These are phyloP conservation scores for Hypothenemus hampei DNA, from an alignment of 1,140 invertebrate species.

Conservation along the genomic window DNA sequence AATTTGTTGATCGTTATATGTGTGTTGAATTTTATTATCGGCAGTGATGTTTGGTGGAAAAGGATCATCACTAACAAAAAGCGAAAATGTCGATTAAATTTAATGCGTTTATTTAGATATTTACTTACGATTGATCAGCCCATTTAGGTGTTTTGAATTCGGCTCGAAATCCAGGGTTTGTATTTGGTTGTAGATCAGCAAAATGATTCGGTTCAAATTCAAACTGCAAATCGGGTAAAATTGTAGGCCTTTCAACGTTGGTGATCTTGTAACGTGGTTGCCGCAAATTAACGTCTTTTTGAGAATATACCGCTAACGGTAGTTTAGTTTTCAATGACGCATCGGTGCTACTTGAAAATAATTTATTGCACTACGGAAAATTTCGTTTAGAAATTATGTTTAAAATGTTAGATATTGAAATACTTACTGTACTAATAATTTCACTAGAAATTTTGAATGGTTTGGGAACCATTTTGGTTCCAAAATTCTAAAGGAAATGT, in stretches of 20 bases:
- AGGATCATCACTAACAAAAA: too few relatives aligned
- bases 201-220: conserved; percentile 1
- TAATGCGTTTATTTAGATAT: neutral
- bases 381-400: neutral
- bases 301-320: neutral
- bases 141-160: conserved; percentile 14
- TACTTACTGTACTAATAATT: conserved; percentile 25
- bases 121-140: conserved; percentile 12
- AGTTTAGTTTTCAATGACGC: neutral
- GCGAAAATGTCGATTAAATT: too few relatives aligned
- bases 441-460: conserved; percentile 31
- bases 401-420: neutral
- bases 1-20: conserved; percentile 11
- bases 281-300: neutral
- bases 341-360: conserved; percentile 7
- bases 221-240: conserved; percentile 10
- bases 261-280: conserved; percentile 10
- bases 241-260: conserved; percentile 8
- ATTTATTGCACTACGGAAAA: conserved; percentile 16
- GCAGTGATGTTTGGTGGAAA: neutral
- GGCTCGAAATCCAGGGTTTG: conserved; percentile 11
- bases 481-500: conserved; percentile 9
- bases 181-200: conserved; percentile 14
- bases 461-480: conserved; percentile 30
- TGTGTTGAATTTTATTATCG: neutral